Evolutionary conservation across 2,113 vertebrate species (phyloP).

Genomic region (Nibea albiflora): DNA sequence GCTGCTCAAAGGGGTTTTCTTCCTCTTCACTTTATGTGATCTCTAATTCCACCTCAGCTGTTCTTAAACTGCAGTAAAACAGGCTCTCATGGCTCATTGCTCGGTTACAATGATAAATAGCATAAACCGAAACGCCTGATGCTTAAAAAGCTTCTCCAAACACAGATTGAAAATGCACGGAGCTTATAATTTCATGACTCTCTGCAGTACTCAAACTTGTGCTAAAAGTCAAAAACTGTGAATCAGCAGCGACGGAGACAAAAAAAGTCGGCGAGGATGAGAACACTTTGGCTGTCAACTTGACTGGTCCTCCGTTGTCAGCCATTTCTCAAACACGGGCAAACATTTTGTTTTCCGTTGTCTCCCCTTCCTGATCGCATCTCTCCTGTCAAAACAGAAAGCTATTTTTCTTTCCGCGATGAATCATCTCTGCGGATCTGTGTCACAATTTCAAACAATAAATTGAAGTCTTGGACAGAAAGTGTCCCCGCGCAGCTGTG

Average conservation of each 20-base stretch:
- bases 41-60: slow-evolving; percentile 35
- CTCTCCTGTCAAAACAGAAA: slow-evolving; percentile 60
- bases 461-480: slow-evolving; percentile 51
- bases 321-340: slow-evolving; percentile 62
- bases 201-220: slow-evolving; percentile 15
- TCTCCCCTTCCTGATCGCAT: slow-evolving; percentile 40
- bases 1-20: slow-evolving; percentile 11
- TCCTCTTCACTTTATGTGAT: slow-evolving; percentile 10
- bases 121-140: slow-evolving; percentile 7
- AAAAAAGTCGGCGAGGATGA: slow-evolving; percentile 17
- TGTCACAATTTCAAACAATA: slow-evolving; percentile 64
- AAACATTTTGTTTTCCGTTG: slow-evolving; percentile 60
- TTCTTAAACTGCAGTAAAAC: slow-evolving; percentile 46
- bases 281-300: slow-evolving; percentile 57
- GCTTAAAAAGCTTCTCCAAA: slow-evolving; percentile 34
- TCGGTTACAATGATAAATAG: slow-evolving; percentile 58
- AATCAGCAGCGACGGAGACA: slow-evolving; percentile 2
- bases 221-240: slow-evolving; percentile 36
- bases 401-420: slow-evolving; percentile 56
- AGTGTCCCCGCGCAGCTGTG: slow-evolving; percentile 30
- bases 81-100: slow-evolving; percentile 43
- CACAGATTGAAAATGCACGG: slow-evolving; percentile 8
- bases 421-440: slow-evolving; percentile 66
- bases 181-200: slow-evolving; percentile 11
- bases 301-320: slow-evolving; percentile 58